phyloP scores from a whole-genome alignment of 2,888 invertebrate genomes.

The Allygus modestus region DNA sequence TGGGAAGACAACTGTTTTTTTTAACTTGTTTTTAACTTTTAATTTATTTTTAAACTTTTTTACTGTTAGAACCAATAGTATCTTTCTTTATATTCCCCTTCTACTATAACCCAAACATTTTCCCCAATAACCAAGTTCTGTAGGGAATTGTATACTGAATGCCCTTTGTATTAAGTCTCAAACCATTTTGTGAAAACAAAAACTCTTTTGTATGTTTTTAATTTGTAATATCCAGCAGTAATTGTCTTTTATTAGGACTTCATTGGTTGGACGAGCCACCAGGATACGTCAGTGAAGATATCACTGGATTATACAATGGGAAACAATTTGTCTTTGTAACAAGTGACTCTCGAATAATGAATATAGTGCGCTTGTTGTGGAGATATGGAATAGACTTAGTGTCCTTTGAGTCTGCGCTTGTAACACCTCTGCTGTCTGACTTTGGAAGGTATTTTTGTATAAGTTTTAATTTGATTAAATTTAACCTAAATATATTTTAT shows the following conservation, averaged over 20 bases:
- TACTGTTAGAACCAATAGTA: too few relatives aligned
- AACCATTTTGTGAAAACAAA: too few relatives aligned
- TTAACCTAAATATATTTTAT: too few relatives aligned
- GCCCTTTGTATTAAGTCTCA: too few relatives aligned
- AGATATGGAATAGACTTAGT: constrained; percentile 78
- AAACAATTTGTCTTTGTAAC: constrained; percentile 77
- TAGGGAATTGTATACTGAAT: too few relatives aligned
- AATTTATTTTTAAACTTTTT: too few relatives aligned
- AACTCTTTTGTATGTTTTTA: too few relatives aligned
- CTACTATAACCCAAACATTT: too few relatives aligned
- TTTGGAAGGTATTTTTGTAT: neutral
- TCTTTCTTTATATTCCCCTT: too few relatives aligned
- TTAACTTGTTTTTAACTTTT: too few relatives aligned
- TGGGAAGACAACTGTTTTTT: too few relatives aligned
- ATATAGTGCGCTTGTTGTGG: constrained; percentile 76
- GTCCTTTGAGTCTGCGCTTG: constrained; percentile 71
- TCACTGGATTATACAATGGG: constrained; percentile 76
- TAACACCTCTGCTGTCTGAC: neutral
- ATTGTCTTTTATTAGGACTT: neutral
- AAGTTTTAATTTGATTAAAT: constrained; percentile 73
- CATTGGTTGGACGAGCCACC: neutral
- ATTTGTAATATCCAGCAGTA: neutral
- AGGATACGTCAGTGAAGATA: neutral
- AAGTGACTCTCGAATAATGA: constrained; percentile 75
- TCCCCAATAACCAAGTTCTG: too few relatives aligned